These are phyloP conservation scores for Lasioglossum baleicum DNA, from an alignment of 1,140 invertebrate species.

Conservation along the genomic window DNA sequence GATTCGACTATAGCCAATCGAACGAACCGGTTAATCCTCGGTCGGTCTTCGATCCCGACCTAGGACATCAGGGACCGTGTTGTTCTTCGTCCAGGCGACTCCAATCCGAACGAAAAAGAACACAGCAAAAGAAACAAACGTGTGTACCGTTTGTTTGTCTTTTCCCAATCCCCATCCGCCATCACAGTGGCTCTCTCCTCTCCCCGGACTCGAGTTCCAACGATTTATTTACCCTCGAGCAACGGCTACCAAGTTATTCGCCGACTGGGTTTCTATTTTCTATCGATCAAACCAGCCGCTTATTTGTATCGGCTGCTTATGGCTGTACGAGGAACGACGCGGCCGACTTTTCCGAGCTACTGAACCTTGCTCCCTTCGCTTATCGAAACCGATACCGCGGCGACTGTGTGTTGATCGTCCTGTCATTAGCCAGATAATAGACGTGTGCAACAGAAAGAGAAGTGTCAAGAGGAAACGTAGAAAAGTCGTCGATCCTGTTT, in stretches of 20 bases:
- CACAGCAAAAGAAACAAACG: no score
- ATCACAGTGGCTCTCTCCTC: neutral
- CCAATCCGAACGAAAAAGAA: no score
- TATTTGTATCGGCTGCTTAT: conserved; percentile 5
- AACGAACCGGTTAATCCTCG: neutral
- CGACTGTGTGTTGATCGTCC: neutral
- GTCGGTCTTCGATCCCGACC: conserved; percentile 39
- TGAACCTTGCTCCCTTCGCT: neutral
- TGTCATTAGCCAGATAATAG: no score
- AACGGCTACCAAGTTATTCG: neutral
- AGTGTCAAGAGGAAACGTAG: no score
- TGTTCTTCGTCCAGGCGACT: neutral
- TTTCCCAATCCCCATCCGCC: neutral
- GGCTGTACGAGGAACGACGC: neutral
- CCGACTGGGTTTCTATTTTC: neutral
- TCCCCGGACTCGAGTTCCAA: neutral
- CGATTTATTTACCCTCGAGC: conserved; percentile 6
- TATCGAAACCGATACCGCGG: neutral
- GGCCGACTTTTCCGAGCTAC: neutral
- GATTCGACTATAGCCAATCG: conserved; percentile 47
- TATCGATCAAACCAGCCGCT: neutral
- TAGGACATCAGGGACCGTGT: conserved; percentile 31
- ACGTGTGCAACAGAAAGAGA: no score
- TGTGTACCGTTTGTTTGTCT: conserved; percentile 1
- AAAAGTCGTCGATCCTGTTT: no score